Percentiles rank a stretch among this genome's conserved stretches.
phyloP scores from a whole-genome alignment of 2,797 vertebrate genomes.

The Eulemur mongoz region DNA sequence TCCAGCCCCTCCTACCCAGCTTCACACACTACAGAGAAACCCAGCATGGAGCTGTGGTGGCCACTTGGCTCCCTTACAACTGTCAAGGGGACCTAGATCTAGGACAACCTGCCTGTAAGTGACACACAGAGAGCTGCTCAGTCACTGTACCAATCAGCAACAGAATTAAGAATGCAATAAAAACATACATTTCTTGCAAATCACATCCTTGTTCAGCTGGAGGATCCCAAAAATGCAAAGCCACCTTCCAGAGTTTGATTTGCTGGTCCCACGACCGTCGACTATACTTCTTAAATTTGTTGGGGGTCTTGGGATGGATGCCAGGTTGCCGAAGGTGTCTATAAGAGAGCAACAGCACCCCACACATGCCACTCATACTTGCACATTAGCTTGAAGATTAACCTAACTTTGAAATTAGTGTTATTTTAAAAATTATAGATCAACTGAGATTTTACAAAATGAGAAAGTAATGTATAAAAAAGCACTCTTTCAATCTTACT shows the following conservation, averaged over 20 bases:
- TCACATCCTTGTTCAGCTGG: constrained; percentile 87
- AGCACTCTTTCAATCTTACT: background rate
- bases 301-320: constrained; percentile 96
- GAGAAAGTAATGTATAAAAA: fast-evolving
- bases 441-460: background rate
- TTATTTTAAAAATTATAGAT: background rate
- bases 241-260: constrained; percentile 98
- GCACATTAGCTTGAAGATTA: background rate
- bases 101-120: fast-evolving
- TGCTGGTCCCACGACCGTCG: constrained; percentile 99
- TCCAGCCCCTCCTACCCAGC: fast-evolving
- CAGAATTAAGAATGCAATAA: background rate
- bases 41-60: fast-evolving
- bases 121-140: background rate
- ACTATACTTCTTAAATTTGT: constrained; percentile 98
- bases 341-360: background rate
- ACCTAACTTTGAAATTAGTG: background rate
- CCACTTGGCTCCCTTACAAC: background rate
- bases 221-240: constrained; percentile 96
- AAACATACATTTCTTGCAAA: constrained; percentile 89
- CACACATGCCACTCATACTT: fast-evolving
- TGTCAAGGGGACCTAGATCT: fast-evolving
- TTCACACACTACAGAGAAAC: fast-evolving
- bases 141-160: fast-evolving
- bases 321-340: constrained; percentile 93